Evolutionary conservation across 1,140 invertebrate species (phyloP), one percentile per base, ranked within the genome.

Genomic region (Micrasema minimum): DNA sequence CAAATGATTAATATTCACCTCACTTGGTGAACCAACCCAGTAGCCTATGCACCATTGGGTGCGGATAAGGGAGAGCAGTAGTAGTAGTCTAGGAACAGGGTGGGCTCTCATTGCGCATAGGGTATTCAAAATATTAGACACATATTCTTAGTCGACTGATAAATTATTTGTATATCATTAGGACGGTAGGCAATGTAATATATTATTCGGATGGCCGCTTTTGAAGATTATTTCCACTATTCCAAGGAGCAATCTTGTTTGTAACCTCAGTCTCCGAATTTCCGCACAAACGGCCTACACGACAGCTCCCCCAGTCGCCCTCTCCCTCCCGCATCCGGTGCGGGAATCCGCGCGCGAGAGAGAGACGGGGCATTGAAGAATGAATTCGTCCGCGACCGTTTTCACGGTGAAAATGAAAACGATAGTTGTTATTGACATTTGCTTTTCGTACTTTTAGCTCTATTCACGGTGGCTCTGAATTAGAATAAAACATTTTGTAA

Each of bases 341-440:
- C n/a, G 2, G 31, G 20, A 35, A 6, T 3, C 4, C 5, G 23
- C 26, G 16, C 55, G 31, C 11, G 55, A 5, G 31, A 43, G 23
- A 14, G 31, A 43, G 55, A 37, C 23, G 11, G 55, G 12, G 12
- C 5, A 1, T 16, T 6, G n/a, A 10, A 2, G 26, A 51, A 11
- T 22, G 20, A 22, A 7, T 31, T 7, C 7, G 26, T 31, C 48
- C 22, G 2, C 16, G 22, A 20, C 18, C 11, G 48, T 51, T 51
- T 51, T 51, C 48, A 51, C 11, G 16, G 20, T 12, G 43, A 51
- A 51, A 51, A 51, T 51, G 48, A 51, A 51, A 51, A 51, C 48
- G 48, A 51, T 51, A 51, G 48, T 31, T 4, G 26, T 51, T 51
- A 51, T 51, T 23, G 48, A 51, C 48, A 51, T 51, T 51, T 51